Percentiles rank a stretch among this genome's conserved stretches.
Conservation (phyloP, 2,888 invertebrate species). For the Fragum sueziense region DNA sequence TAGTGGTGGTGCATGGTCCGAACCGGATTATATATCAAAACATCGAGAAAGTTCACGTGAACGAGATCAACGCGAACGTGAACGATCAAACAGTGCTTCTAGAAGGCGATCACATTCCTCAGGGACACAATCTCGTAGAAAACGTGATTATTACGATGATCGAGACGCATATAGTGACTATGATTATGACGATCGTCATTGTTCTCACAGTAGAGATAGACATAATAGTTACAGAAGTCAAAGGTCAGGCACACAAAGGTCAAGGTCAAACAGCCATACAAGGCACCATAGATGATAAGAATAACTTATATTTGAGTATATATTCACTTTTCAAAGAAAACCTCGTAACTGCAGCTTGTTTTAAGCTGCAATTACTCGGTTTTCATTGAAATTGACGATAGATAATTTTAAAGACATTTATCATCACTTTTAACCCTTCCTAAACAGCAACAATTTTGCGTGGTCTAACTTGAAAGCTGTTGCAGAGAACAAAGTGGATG, state of each 20-base stretch:
- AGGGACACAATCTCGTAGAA: conserved; percentile 35
- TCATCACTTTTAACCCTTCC: too few relatives aligned
- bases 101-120: conserved; percentile 48
- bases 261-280: conserved; percentile 48
- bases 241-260: conserved; percentile 53
- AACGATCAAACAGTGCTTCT: conserved; percentile 25
- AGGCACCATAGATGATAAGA: conserved; percentile 21
- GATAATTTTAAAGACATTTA: not conserved
- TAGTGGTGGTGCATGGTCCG: conserved; percentile 18
- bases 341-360: too few relatives aligned
- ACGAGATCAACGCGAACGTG: conserved; percentile 12
- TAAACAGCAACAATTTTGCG: not conserved
- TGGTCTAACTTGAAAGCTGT: not conserved
- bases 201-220: conserved; percentile 37
- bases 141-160: conserved; percentile 49
- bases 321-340: too few relatives aligned
- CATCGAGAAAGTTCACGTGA: conserved; percentile 33
- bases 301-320: not conserved
- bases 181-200: conserved; percentile 25
- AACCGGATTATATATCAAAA: conserved; percentile 25
- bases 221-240: conserved; percentile 35
- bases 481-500: not conserved
- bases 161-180: conserved; percentile 56
- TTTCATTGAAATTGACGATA: too few relatives aligned
- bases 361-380: too few relatives aligned